Percentiles rank a stretch among this genome's conserved stretches.
Conservation (phyloP, 2,888 invertebrate species). For the Cecidostiba fungosa region DNA sequence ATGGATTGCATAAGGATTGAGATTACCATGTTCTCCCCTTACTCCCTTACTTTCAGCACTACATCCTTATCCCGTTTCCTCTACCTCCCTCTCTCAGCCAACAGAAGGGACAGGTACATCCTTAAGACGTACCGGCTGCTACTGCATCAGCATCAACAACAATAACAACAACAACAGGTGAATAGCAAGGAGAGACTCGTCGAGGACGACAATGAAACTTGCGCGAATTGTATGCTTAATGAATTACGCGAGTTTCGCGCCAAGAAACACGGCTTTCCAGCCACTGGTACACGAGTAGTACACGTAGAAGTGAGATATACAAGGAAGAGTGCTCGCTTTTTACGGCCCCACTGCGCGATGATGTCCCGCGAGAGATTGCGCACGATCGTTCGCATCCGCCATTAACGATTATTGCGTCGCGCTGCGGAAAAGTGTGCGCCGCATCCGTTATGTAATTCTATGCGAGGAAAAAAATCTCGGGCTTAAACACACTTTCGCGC, state of each 20-base stretch:
- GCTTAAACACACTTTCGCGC: neutral
- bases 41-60: neutral
- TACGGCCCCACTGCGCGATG: neutral
- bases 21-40: conserved; percentile 33
- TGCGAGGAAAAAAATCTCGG: neutral
- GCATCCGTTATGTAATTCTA: conserved; percentile 19
- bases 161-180: conserved; percentile 40
- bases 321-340: neutral
- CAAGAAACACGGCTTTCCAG: neutral
- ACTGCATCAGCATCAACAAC: neutral
- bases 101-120: conserved; percentile 37
- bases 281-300: conserved; percentile 5
- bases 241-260: conserved; percentile 27
- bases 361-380: conserved; percentile 11
- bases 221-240: conserved; percentile 53
- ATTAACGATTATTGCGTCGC: conserved; percentile 45
- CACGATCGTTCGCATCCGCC: conserved; percentile 27
- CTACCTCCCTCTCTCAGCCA: neutral
- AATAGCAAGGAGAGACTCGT: conserved; percentile 35
- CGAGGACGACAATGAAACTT: conserved; percentile 39
- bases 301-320: neutral
- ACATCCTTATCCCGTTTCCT: conserved; percentile 14
- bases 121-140: conserved; percentile 14
- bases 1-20: conserved; percentile 42
- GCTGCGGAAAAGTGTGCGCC: neutral